Evolutionary conservation across 2,113 vertebrate species (phyloP).

Genomic region (Andinoacara biseriatus): DNA sequence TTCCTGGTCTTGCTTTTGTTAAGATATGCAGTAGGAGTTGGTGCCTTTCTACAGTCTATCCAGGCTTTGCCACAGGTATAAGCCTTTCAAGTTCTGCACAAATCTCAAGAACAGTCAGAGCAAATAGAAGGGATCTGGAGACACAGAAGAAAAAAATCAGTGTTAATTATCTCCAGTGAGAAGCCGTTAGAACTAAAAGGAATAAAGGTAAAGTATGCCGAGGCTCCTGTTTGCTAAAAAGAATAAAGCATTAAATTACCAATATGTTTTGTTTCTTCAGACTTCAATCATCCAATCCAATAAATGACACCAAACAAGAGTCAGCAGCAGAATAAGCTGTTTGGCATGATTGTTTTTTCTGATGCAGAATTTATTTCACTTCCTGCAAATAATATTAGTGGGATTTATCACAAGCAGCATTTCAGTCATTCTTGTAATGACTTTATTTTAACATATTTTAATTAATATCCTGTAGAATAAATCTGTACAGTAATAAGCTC

Average conservation of each 20-base stretch:
- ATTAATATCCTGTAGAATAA: not conserved
- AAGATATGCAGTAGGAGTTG: not conserved
- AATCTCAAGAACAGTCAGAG: not conserved
- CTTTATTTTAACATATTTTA: not conserved
- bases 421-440: too few relatives aligned
- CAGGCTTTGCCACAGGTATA: not conserved
- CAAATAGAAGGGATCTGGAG: not conserved
- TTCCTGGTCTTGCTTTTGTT: not conserved
- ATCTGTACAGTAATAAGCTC: not conserved
- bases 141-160: not conserved
- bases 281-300: too few relatives aligned
- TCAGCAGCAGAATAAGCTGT: too few relatives aligned
- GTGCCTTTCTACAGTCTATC: not conserved
- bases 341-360: too few relatives aligned
- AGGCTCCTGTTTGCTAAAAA: too few relatives aligned
- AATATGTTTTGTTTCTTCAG: too few relatives aligned
- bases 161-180: not conserved
- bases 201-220: not conserved
- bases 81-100: not conserved
- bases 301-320: too few relatives aligned
- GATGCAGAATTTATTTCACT: too few relatives aligned
- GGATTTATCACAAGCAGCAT: too few relatives aligned
- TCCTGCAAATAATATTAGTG: too few relatives aligned
- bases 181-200: not conserved
- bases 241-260: too few relatives aligned